These are phyloP conservation scores for Portevinia maculata DNA, from an alignment of 2,888 invertebrate genomes.

Conservation along the genomic window DNA sequence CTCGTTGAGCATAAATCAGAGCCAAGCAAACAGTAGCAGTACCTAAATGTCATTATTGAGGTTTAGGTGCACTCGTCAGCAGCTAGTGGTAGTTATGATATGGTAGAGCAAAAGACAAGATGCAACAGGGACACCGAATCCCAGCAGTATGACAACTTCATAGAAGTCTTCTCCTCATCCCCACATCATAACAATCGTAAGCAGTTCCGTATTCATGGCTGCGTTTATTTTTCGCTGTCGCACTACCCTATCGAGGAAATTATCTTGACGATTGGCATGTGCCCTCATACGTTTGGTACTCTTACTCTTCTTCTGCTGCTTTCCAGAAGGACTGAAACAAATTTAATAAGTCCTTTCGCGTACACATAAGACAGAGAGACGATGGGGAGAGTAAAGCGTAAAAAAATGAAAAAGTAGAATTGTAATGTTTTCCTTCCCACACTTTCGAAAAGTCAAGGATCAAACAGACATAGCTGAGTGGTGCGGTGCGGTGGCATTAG, in stretches of 20 bases:
- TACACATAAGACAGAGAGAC: slow-evolving; percentile 58
- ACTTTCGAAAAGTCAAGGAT: slow-evolving; percentile 59
- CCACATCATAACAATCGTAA: slow-evolving; percentile 52
- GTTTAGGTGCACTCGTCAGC: slow-evolving; percentile 60
- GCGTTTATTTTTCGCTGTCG: slow-evolving; percentile 43
- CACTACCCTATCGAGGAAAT: slow-evolving; percentile 62
- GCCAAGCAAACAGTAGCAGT: slow-evolving; percentile 58
- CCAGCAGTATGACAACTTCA: slow-evolving; percentile 11
- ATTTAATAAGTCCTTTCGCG: slow-evolving; percentile 74
- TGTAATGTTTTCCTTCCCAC: slow-evolving; percentile 51
- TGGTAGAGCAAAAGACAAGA: slow-evolving; percentile 15
- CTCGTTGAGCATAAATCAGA: slow-evolving; percentile 62
- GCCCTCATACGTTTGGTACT: slow-evolving; percentile 67
- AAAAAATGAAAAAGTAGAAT: slow-evolving; percentile 22
- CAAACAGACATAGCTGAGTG: slow-evolving; percentile 61
- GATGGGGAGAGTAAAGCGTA: slow-evolving; percentile 1
- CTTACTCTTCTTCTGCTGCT: neutral
- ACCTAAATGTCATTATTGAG: slow-evolving; percentile 67
- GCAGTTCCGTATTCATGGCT: slow-evolving; percentile 38
- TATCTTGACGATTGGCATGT: slow-evolving; percentile 73
- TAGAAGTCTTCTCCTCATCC: slow-evolving; percentile 13
- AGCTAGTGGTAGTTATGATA: slow-evolving; percentile 12
- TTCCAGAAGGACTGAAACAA: slow-evolving; percentile 57
- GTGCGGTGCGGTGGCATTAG: neutral
- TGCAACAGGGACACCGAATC: slow-evolving; percentile 60